Percentiles rank a stretch among this genome's conserved stretches.
These are phyloP conservation scores for Myrmecophaga tridactyla DNA, from an alignment of 2,113 vertebrate genomes.

Conservation along the genomic window DNA sequence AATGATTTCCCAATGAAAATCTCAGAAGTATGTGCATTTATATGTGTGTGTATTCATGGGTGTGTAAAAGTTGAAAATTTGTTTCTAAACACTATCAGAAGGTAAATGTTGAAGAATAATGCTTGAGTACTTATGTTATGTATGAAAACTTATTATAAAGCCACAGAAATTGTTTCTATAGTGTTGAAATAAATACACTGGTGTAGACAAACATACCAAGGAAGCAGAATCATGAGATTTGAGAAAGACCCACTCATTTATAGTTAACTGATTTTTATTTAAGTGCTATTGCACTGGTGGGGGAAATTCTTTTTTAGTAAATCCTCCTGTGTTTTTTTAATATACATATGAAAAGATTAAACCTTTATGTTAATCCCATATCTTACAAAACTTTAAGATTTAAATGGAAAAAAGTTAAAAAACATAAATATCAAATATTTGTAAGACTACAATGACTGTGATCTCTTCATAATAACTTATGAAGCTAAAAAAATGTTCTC, in stretches of 20 bases:
- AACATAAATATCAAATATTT: neutral
- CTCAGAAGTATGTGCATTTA: neutral
- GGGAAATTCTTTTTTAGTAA: neutral
- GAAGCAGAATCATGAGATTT: neutral
- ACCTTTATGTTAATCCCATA: neutral
- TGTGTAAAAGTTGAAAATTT: neutral
- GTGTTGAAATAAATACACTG: neutral
- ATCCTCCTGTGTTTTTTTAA: neutral
- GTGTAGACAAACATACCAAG: neutral
- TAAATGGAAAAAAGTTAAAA: neutral
- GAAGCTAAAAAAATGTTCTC: neutral
- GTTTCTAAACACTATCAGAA: neutral
- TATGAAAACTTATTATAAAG: neutral
- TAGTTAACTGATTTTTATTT: neutral
- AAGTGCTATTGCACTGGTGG: neutral
- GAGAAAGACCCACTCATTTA: neutral
- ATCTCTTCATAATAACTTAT: neutral
- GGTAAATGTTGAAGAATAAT: neutral
- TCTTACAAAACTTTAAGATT: neutral
- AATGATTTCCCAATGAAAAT: neutral
- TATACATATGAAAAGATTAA: neutral
- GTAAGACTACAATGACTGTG: neutral
- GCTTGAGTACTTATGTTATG: neutral
- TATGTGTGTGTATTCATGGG: too few relatives aligned
- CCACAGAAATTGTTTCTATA: neutral